Evolutionary conservation across 1,140 invertebrate species (phyloP).

Genomic region (Nasonia giraulti): DNA sequence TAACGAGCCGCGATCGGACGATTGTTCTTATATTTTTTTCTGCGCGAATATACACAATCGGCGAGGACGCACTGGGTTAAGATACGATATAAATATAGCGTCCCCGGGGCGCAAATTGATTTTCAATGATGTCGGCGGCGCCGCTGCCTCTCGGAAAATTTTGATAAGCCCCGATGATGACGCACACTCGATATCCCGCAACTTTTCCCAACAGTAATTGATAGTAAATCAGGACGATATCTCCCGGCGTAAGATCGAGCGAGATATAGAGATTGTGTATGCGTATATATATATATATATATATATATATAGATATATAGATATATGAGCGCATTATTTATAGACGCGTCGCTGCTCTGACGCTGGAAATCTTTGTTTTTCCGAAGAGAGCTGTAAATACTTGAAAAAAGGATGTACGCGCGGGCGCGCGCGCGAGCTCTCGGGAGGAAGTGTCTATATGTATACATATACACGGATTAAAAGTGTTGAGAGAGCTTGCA

Average conservation of each 20-base stretch:
- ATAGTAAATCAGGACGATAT: not conserved
- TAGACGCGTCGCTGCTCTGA: not conserved
- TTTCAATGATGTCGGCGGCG: not conserved
- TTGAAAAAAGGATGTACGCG: not conserved
- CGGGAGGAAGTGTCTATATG: too few relatives aligned
- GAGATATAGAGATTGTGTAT: too few relatives aligned
- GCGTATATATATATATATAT: too few relatives aligned
- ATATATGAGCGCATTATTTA: not conserved
- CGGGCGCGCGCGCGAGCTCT: too few relatives aligned
- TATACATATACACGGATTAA: not conserved
- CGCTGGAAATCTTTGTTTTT: not conserved
- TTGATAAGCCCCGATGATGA: slow-evolving; percentile 13
- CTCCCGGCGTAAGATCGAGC: too few relatives aligned
- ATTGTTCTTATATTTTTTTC: too few relatives aligned
- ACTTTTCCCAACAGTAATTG: not conserved
- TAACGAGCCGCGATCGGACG: too few relatives aligned
- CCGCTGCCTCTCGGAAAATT: not conserved
- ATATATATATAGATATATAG: too few relatives aligned
- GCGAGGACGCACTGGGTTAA: too few relatives aligned
- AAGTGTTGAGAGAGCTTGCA: not conserved
- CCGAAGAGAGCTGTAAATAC: not conserved
- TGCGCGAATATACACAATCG: too few relatives aligned
- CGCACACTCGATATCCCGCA: not conserved
- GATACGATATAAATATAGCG: too few relatives aligned
- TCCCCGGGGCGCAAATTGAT: not conserved